Evolutionary conservation across 2,113 vertebrate species (phyloP).

Genomic region (Chloropsis cyanopogon): DNA sequence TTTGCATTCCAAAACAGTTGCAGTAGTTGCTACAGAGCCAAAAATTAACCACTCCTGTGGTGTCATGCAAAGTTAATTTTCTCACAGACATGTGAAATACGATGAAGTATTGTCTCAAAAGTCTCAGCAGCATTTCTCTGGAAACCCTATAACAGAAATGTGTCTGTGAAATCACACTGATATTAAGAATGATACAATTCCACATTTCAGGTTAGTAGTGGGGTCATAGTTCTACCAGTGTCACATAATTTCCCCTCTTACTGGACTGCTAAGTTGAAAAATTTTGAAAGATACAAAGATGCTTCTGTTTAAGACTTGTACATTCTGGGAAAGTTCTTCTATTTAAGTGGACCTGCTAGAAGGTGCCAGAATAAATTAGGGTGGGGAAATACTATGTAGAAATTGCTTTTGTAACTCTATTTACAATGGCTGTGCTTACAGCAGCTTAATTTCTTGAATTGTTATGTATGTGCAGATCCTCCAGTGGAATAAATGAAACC

Average conservation of each 20-base stretch:
- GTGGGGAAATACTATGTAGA: neutral
- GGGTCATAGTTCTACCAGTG: neutral
- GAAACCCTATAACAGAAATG: neutral
- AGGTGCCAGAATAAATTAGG: neutral
- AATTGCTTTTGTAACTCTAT: neutral
- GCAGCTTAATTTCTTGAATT: slow-evolving; percentile 31
- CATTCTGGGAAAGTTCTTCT: neutral
- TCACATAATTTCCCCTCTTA: neutral
- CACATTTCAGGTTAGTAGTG: neutral
- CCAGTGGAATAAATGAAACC: slow-evolving; percentile 58
- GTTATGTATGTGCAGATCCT: slow-evolving; percentile 70
- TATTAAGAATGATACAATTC: neutral
- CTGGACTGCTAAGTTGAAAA: neutral
- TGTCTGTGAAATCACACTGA: neutral
- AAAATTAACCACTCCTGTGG: neutral
- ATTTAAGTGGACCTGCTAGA: neutral
- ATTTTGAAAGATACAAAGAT: neutral
- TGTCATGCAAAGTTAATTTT: neutral
- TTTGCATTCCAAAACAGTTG: neutral
- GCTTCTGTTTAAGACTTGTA: neutral
- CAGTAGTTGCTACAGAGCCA: neutral
- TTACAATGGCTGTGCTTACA: neutral
- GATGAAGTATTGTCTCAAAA: neutral
- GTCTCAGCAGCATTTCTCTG: neutral
- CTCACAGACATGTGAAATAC: neutral